phyloP scores from a whole-genome alignment of 2,888 invertebrate species.

The Phengaris arion region DNA sequence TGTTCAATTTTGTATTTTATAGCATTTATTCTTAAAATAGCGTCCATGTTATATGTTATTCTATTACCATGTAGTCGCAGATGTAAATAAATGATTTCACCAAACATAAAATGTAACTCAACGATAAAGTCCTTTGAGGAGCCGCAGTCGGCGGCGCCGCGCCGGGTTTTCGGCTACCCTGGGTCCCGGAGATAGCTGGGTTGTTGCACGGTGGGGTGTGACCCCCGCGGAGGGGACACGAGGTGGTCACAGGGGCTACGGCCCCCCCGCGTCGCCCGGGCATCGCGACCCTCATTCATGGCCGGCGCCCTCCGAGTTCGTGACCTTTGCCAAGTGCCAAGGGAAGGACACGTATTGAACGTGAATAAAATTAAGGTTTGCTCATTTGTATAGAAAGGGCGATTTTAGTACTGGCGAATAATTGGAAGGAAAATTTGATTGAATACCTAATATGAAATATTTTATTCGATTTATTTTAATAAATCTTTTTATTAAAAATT shows the following conservation, averaged over 20 bases:
- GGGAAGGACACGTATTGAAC: conserved; percentile 54
- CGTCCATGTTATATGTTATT: too few relatives aligned
- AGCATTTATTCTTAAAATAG: too few relatives aligned
- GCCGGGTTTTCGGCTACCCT: conserved; percentile 51
- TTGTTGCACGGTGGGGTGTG: conserved; percentile 62
- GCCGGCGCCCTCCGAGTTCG: conserved; percentile 63
- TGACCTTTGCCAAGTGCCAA: conserved; percentile 63
- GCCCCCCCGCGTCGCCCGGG: conserved; percentile 48
- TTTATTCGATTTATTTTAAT: not conserved
- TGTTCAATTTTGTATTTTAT: too few relatives aligned
- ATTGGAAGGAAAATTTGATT: too few relatives aligned
- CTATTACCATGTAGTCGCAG: too few relatives aligned
- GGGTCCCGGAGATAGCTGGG: conserved; percentile 70
- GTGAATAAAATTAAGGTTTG: conserved; percentile 40
- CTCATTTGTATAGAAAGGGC: not conserved
- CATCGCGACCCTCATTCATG: conserved; percentile 60
- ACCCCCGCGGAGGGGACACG: not conserved
- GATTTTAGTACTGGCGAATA: not conserved
- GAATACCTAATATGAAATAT: too few relatives aligned
- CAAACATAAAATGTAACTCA: not conserved
- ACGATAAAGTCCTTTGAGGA: not conserved
- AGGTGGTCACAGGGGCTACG: not conserved
- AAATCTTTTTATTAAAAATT: too few relatives aligned
- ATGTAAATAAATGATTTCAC: not conserved
- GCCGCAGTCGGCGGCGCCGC: conserved; percentile 1